Conservation (phyloP, 1,140 invertebrate genomes). For the Danaus melanippus region DNA sequence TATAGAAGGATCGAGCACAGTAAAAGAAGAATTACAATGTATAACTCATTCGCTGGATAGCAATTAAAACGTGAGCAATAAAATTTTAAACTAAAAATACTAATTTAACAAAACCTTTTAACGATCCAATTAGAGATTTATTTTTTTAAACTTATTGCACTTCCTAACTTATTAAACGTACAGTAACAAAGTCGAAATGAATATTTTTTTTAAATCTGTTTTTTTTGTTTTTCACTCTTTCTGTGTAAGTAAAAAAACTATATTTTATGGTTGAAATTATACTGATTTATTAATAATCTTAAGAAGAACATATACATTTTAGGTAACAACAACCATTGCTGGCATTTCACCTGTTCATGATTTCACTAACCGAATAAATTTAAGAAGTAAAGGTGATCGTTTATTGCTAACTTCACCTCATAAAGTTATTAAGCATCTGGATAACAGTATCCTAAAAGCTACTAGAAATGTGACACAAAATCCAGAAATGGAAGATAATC, state of each 20-base stretch:
- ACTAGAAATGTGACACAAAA: constrained; percentile 62
- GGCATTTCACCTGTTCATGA: constrained; percentile 59
- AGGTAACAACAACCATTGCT: constrained; percentile 11
- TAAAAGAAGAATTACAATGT: constrained; percentile 55
- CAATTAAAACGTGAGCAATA: constrained; percentile 6
- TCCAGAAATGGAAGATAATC: constrained; percentile 54
- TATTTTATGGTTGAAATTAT: too few species aligned
- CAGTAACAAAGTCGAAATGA: too few species aligned
- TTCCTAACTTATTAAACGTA: too few species aligned
- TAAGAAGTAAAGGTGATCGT: constrained; percentile 31
- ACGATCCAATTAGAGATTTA: too few species aligned
- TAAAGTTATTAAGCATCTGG: constrained; percentile 49
- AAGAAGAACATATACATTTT: too few species aligned
- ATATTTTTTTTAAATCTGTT: background rate
- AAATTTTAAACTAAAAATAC: background rate
- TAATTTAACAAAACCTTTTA: constrained; percentile 1
- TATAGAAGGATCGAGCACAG: constrained; percentile 54
- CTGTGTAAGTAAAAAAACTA: background rate
- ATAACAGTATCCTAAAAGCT: constrained; percentile 45
- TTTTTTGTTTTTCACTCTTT: constrained; percentile 2
- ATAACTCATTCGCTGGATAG: constrained; percentile 57
- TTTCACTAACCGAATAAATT: constrained; percentile 40
- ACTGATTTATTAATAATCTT: too few species aligned
- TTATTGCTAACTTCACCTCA: constrained; percentile 43
- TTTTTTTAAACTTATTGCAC: too few species aligned